phyloP scores from a whole-genome alignment of 2,888 invertebrate species.

The Sinopyrophorus schimmeli region DNA sequence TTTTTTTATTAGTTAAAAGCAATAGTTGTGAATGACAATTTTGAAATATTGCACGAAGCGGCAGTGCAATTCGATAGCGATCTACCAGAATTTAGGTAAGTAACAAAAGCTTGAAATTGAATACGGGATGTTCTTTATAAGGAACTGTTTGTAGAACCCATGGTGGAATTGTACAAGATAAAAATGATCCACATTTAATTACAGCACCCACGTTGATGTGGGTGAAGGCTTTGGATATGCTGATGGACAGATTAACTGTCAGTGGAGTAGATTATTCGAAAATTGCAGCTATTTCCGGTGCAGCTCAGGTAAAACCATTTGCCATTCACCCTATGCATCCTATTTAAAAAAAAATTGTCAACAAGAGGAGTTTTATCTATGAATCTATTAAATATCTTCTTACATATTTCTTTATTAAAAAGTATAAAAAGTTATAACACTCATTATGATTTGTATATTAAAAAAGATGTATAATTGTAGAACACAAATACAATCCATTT shows the following conservation, averaged over 20 bases:
- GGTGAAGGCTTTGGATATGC: constrained; percentile 93
- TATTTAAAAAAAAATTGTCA: too few relatives aligned
- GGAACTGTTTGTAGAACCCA: constrained; percentile 66
- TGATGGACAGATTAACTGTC: constrained; percentile 80
- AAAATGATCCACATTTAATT: constrained; percentile 60
- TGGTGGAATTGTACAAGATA: constrained; percentile 63
- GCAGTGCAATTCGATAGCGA: constrained; percentile 90
- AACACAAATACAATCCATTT: too few relatives aligned
- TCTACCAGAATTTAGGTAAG: constrained; percentile 87
- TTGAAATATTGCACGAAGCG: constrained; percentile 75
- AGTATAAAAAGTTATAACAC: too few relatives aligned
- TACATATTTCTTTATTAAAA: too few relatives aligned
- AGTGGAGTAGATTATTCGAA: constrained; percentile 81
- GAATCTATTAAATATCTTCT: too few relatives aligned
- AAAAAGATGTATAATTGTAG: too few relatives aligned
- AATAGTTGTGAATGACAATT: constrained; percentile 74
- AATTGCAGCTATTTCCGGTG: constrained; percentile 85
- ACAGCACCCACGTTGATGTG: constrained; percentile 89
- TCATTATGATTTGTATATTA: too few relatives aligned
- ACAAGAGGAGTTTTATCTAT: too few relatives aligned
- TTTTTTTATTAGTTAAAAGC: constrained; percentile 76
- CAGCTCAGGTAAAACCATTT: constrained; percentile 94
- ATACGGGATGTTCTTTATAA: too few relatives aligned
- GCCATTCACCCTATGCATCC: too few relatives aligned
- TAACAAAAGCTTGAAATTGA: constrained; percentile 3